Evolutionary conservation across 2,888 invertebrate genomes (phyloP).

Genomic region (Azorinus chamasolen): DNA sequence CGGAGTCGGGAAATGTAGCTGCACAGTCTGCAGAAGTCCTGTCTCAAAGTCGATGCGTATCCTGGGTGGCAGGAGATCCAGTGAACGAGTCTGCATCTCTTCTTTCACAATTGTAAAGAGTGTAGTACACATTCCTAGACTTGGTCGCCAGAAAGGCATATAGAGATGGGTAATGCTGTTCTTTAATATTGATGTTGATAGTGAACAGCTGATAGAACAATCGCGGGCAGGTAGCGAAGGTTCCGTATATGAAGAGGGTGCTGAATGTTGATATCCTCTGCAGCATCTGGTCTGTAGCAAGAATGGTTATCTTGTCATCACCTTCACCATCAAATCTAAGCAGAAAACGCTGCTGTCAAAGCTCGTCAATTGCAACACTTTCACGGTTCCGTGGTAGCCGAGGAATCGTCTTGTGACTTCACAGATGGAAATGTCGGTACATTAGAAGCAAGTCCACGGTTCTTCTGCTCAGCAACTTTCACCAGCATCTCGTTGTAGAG

Average conservation of each 20-base stretch:
- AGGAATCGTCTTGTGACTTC: slow-evolving; percentile 6
- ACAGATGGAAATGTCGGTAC: slow-evolving; percentile 2
- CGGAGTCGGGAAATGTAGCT: slow-evolving; percentile 7
- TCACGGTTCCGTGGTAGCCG: background rate
- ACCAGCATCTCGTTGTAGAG: slow-evolving; percentile 2
- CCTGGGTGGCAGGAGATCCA: slow-evolving; percentile 4
- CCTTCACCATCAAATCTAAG: slow-evolving; percentile 5
- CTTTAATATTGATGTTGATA: slow-evolving; percentile 9
- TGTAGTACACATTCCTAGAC: slow-evolving; percentile 8
- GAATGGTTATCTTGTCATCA: slow-evolving; percentile 2
- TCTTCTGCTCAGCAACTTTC: background rate
- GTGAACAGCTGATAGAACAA: slow-evolving; percentile 19
- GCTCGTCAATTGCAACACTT: background rate
- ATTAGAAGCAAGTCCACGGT: background rate
- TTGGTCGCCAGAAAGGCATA: slow-evolving; percentile 11
- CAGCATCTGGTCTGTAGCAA: slow-evolving; percentile 11
- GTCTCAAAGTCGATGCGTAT: slow-evolving; percentile 8
- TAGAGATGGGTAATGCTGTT: slow-evolving; percentile 7
- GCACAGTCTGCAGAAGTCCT: background rate
- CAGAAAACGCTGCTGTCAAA: background rate
- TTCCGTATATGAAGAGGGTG: slow-evolving; percentile 11
- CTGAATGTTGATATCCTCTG: background rate
- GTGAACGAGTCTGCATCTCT: slow-evolving; percentile 7
- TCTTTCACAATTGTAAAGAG: slow-evolving; percentile 12
- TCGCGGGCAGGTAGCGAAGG: slow-evolving; percentile 11